A percentile compares a stretch with the other conserved stretches of the same genome.
Evolutionary conservation across 2,797 vertebrate species (phyloP).

Genomic region (Bradypodion ventrale): DNA sequence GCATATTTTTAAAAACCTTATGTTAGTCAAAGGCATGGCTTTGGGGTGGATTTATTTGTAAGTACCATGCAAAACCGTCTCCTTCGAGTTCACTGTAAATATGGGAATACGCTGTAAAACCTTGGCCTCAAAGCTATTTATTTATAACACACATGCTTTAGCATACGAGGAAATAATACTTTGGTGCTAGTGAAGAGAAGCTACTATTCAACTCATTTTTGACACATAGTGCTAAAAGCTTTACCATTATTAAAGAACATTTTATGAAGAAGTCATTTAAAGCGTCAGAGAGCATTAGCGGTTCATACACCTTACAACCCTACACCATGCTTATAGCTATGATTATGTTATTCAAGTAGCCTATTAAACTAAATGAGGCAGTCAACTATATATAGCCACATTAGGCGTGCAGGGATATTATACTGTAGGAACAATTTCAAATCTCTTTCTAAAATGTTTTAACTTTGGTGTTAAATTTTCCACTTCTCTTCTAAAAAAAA

Average conservation of each 20-base stretch:
- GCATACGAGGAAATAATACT: constrained; percentile 69
- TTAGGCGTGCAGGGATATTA: constrained; percentile 68
- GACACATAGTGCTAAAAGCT: constrained; percentile 74
- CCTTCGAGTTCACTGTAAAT: constrained; percentile 46
- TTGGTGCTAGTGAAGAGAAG: constrained; percentile 53
- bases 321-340: constrained; percentile 72
- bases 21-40: constrained; percentile 52
- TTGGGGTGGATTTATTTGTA: constrained; percentile 56
- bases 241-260: constrained; percentile 74
- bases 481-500: background rate
- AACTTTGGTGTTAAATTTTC: constrained; percentile 36
- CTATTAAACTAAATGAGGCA: constrained; percentile 80
- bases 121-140: constrained; percentile 64
- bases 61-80: constrained; percentile 39
- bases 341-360: constrained; percentile 79
- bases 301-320: constrained; percentile 69
- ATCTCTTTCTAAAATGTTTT: constrained; percentile 59
- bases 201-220: constrained; percentile 68
- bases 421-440: constrained; percentile 68
- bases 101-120: constrained; percentile 51
- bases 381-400: constrained; percentile 74
- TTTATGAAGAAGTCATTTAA: constrained; percentile 77
- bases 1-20: constrained; percentile 55
- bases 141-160: constrained; percentile 66
- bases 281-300: constrained; percentile 73